phyloP scores from a whole-genome alignment of 2,113 vertebrate genomes.

The Phoxinus phoxinus region DNA sequence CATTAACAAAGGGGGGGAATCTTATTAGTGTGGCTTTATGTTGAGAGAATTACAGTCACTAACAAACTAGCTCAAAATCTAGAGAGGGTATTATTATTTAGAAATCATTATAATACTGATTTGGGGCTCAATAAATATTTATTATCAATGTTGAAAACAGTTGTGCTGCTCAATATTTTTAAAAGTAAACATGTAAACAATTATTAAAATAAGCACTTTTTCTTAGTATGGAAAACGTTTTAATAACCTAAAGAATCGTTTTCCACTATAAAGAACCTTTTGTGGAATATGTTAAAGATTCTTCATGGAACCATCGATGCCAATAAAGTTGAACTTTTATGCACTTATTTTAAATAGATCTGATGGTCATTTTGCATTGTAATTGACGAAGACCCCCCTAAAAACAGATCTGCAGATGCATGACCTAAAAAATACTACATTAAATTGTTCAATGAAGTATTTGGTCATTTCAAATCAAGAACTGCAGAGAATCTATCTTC shows the following conservation, averaged over 20 bases:
- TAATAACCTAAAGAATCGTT: neutral
- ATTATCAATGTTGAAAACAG: too few relatives aligned
- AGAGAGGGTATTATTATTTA: neutral
- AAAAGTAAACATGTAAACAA: neutral
- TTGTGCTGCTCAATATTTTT: too few relatives aligned
- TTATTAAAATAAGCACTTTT: neutral
- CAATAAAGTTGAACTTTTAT: neutral
- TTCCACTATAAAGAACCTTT: neutral
- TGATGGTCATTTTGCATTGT: too few relatives aligned
- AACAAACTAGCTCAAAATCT: constrained; percentile 4
- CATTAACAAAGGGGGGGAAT: constrained; percentile 48
- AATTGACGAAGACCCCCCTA: neutral
- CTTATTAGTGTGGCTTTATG: constrained; percentile 54
- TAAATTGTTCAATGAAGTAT: neutral
- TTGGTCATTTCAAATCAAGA: neutral
- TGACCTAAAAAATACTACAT: neutral
- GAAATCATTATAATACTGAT: too few relatives aligned
- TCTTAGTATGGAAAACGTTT: neutral
- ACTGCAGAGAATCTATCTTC: neutral
- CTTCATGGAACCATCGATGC: neutral
- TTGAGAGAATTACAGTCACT: constrained; percentile 40
- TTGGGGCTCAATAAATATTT: too few relatives aligned
- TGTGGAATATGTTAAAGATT: neutral
- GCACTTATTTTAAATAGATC: too few relatives aligned
- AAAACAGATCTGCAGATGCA: neutral